Conservation (phyloP, 2,888 invertebrate species). For the Caenorhabditis zanzibari region DNA sequence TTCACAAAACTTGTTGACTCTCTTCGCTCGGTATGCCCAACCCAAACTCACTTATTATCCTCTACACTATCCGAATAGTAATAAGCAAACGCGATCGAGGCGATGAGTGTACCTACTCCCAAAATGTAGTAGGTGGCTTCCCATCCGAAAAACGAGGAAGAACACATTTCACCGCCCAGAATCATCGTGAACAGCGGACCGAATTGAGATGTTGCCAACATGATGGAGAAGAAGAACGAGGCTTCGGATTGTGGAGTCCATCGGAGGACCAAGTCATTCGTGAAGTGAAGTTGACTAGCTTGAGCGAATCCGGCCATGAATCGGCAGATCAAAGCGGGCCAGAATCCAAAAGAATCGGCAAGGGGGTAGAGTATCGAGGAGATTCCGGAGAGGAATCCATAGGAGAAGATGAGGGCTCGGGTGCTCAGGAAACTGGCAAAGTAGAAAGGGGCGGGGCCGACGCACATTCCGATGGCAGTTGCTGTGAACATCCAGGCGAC, state of each 20-base stretch:
- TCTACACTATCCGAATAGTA: constrained; percentile 68
- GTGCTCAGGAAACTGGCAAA: constrained; percentile 54
- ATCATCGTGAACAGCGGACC: constrained; percentile 72
- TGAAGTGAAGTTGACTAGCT: constrained; percentile 70
- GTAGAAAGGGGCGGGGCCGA: constrained; percentile 71
- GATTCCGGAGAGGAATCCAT: constrained; percentile 62
- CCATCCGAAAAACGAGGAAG: constrained; percentile 68
- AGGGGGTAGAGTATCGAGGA: constrained; percentile 65
- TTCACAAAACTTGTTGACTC: too few relatives aligned
- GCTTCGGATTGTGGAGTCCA: constrained; percentile 68
- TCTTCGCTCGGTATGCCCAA: too few relatives aligned
- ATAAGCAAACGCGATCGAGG: constrained; percentile 58
- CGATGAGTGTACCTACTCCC: constrained; percentile 58
- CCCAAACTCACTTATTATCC: constrained; percentile 58
- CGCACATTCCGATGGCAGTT: constrained; percentile 71
- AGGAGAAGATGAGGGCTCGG: constrained; percentile 56
- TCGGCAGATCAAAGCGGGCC: constrained; percentile 68
- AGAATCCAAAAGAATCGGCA: constrained; percentile 67
- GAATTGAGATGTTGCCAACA: constrained; percentile 69
- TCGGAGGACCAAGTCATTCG: constrained; percentile 68
- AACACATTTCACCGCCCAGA: constrained; percentile 72
- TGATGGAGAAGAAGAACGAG: constrained; percentile 70
- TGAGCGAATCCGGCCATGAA: constrained; percentile 69
- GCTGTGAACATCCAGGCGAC: constrained; percentile 74
- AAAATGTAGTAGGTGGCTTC: constrained; percentile 67